Evolutionary conservation across 1,140 invertebrate species (phyloP), one percentile per base, ranked within the genome.

Genomic region (Hyles euphorbiae): DNA sequence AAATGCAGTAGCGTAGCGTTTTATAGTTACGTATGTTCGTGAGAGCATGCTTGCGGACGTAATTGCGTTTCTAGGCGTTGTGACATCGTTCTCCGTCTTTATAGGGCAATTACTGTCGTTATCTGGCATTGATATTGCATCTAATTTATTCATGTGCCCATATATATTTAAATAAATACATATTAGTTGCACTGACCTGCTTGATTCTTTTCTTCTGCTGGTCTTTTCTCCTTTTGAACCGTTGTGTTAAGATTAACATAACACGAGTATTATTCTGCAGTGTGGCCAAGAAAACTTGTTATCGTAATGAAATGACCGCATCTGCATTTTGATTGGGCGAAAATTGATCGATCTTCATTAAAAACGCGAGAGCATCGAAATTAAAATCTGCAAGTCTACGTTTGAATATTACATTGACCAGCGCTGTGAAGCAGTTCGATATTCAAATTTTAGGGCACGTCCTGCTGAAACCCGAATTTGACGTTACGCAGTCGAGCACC

Each of bases 101-200:
- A 85, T 83, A 83, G 82, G 73, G 78, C 81, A 83, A 86, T 83
- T 88, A 82, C 80, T 70, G 72, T 59, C 72, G 73, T 88, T 88
- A 86, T 86, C 83, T 84, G 78, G 81, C 83, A 84, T 86, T 84
- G 81, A 86, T 87, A 84, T 82, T 81, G 83, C 83, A 86, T 86
- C 75, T 83, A 76, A 83, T 84, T 83, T 81, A 83, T 83, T 82
- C 81, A 76, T 78, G 72, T 61, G 60, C 61, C 69, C 72, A 74
- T 77, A 61, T 66, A 74, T 67, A 75, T 79, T 76, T 76, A 61
- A 77, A 82, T 80, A 84, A 75, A 78, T 72, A 78, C 71, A 73
- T 73, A 62, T 65, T 33, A 22, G 22, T 22, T 22, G 0, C 33
- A 56, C 32, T 47, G 74, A 77, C 22, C 22, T 22, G 22, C 68